Conservation (phyloP, 2,797 vertebrate species). For the Chrysolophus pictus region DNA sequence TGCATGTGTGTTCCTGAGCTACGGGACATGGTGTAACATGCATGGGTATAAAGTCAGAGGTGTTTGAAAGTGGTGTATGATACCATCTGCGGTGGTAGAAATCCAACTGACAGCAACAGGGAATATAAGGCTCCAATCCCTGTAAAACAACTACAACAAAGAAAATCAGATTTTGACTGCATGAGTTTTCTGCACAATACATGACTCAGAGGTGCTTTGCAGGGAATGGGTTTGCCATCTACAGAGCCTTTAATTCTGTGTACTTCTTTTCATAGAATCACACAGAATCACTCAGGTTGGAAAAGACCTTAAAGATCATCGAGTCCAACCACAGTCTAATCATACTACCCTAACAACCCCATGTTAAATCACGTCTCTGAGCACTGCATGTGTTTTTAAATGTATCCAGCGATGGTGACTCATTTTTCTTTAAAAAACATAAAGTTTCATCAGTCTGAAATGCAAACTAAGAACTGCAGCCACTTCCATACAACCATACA, state of each 20-base stretch:
- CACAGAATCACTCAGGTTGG: too few relatives aligned
- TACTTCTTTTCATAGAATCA: background rate
- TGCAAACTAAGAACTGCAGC: background rate
- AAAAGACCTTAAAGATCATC: too few relatives aligned
- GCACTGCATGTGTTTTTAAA: too few relatives aligned
- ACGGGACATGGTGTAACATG: accelerated
- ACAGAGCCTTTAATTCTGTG: background rate
- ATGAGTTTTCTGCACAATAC: background rate
- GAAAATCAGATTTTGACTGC: background rate
- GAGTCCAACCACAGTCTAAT: too few relatives aligned
- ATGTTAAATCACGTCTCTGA: too few relatives aligned
- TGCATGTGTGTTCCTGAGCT: background rate
- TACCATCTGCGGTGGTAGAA: background rate
- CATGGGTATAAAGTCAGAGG: background rate
- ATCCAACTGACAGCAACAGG: background rate
- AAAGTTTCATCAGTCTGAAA: background rate
- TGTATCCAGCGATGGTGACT: too few relatives aligned
- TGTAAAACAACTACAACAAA: background rate
- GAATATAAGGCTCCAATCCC: background rate
- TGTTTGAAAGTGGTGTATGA: background rate
- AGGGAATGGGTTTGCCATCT: background rate
- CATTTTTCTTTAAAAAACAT: background rate
- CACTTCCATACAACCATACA: too few relatives aligned
- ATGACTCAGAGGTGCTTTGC: background rate
- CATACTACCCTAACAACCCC: too few relatives aligned